Evolutionary conservation across 2,113 vertebrate genomes (phyloP), one percentile per base, ranked within the genome.

Genomic region (Myotis lucifugus): DNA sequence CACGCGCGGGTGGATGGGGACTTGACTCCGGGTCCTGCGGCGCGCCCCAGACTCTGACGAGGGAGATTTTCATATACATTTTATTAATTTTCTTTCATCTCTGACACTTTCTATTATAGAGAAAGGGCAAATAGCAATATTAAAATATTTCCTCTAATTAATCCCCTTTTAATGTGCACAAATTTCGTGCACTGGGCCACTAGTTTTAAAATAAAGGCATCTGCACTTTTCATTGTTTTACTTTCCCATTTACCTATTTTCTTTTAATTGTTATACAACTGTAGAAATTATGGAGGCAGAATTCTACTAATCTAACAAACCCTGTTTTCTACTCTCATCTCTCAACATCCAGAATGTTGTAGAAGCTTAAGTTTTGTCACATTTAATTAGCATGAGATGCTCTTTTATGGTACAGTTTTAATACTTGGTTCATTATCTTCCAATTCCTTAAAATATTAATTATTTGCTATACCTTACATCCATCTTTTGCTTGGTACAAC

Each of bases 171-270:
- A 46, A 46, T 46, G 42, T 46, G 6, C 8, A 6, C 8, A 9
- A 46, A 46, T 46, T 46, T 46, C 7, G 42, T 46, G 42, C 42
- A 46, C 42, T 9, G 8, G 42, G 42, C 42, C 42, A 46, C 42
- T 46, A 46, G 23, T 94, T 95, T 95, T 91, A 90, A 96, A 96
- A 82, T 91, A 78, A 73, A 86, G 59, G 18, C n/a, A 72, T 34
- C 85, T 94, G 42, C 1, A 15, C 85, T 93, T 95, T 94, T 40
- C 34, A 46, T 85, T 93, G 25, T 78, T 88, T 88, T 70, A 54
- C 59, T 93, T 87, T 94, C 11, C n/a, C 18, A 10, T 79, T 79
- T 93, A 50, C 42, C 32, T 12, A 83, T 96, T 81, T 59, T 17
- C 8, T 61, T 94, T 66, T 66, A 48, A n/a, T 84, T 52, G 29